phyloP scores from a whole-genome alignment of 2,888 invertebrate species.

The Sericinus montela region DNA sequence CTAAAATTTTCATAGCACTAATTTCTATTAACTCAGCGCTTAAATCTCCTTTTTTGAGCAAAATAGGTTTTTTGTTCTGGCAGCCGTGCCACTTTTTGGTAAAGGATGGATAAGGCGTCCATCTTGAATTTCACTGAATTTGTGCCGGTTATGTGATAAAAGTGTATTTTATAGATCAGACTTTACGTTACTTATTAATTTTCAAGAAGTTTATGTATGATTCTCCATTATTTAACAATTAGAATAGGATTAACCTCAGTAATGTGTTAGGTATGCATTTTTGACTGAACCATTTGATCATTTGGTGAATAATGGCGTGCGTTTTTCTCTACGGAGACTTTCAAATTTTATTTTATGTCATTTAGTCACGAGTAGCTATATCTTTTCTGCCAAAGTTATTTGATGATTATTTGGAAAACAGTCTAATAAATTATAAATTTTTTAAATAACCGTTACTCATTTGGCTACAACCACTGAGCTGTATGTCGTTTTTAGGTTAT shows the following conservation, averaged over 20 bases:
- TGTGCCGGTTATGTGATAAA: slow-evolving; percentile 85
- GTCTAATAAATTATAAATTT: slow-evolving; percentile 14
- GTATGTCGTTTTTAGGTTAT: slow-evolving; percentile 79
- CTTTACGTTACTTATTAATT: slow-evolving; percentile 66
- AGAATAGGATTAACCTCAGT: slow-evolving; percentile 82
- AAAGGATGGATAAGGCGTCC: slow-evolving; percentile 84
- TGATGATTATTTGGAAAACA: slow-evolving; percentile 21
- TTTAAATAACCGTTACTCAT: slow-evolving; percentile 8
- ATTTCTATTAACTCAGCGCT: too few relatives aligned
- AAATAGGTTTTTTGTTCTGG: too few relatives aligned
- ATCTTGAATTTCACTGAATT: slow-evolving; percentile 88
- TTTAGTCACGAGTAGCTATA: slow-evolving; percentile 46
- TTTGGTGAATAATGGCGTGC: slow-evolving; percentile 84
- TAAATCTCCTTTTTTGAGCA: too few relatives aligned
- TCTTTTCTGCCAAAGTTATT: slow-evolving; percentile 34
- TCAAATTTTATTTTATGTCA: slow-evolving; percentile 68
- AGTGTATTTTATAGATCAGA: slow-evolving; percentile 72
- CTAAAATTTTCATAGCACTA: too few relatives aligned
- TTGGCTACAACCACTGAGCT: slow-evolving; percentile 40
- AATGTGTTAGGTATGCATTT: slow-evolving; percentile 85
- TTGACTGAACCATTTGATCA: slow-evolving; percentile 69
- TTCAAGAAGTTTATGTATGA: slow-evolving; percentile 71
- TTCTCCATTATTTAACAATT: slow-evolving; percentile 63
- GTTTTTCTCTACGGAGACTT: slow-evolving; percentile 80
- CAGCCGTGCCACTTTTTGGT: too few relatives aligned